Conservation (phyloP, 2,888 invertebrate species). For the Dinocampus coccinellae region DNA sequence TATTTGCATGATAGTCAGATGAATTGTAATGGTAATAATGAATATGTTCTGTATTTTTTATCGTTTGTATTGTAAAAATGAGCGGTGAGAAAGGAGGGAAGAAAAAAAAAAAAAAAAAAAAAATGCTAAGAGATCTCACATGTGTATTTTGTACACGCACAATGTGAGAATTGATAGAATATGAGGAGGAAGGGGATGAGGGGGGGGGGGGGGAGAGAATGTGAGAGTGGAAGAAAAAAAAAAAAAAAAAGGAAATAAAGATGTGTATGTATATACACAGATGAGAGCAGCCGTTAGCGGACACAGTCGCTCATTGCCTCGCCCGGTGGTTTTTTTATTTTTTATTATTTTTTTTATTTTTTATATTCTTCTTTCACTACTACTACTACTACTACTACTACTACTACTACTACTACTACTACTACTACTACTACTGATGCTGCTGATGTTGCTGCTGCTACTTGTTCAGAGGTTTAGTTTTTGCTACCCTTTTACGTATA, state of each 20-base stretch:
- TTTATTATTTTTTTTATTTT: conserved; percentile 14
- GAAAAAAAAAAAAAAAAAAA: neutral
- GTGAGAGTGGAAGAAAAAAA: too few species aligned
- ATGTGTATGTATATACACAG: conserved; percentile 28
- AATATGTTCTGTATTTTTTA: conserved; percentile 30
- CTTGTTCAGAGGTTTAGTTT: neutral
- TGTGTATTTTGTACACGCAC: conserved; percentile 7
- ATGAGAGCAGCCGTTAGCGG: conserved; percentile 26
- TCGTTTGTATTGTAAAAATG: conserved; percentile 31
- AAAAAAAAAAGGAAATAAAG: conserved; percentile 33
- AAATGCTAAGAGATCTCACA: neutral
- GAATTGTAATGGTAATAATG: conserved; percentile 35
- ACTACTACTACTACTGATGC: too few species aligned
- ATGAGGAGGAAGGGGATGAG: neutral
- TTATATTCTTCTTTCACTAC: too few species aligned
- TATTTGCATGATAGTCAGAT: neutral
- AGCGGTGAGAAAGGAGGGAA: neutral
- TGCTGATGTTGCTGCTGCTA: neutral
- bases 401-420: too few species aligned
- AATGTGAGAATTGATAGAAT: neutral
- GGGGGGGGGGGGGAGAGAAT: neutral
- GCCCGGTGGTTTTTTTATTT: conserved; percentile 20
- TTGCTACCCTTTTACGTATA: conserved; percentile 18
- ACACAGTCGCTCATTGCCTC: neutral
- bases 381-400: too few species aligned